Evolutionary conservation across 2,888 invertebrate genomes (phyloP), one percentile per base, ranked within the genome.

Genomic region (Stenolophus ochropezus): DNA sequence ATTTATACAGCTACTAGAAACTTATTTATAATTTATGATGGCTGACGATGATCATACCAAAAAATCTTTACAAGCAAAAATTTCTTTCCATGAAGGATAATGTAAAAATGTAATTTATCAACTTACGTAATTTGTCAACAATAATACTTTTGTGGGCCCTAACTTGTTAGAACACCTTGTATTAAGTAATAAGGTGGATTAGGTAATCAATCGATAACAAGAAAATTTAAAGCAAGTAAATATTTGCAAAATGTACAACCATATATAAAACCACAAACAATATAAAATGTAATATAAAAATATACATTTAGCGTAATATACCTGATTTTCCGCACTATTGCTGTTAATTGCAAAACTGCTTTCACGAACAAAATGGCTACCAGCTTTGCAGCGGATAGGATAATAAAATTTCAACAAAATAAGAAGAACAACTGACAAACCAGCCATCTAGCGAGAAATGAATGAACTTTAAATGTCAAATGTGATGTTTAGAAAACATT

Each of bases 281-380:
- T 73, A 20, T 73, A n/a, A 56, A 33, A 56, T 73, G 21, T 73
- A 69, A 42, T 42, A 21, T 53, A 73, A 73, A 51, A 80, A 47
- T 56, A 73, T 65, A 73, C 80, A 80, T 71, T 80, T 73, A 73
- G 18, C 42, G 20, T 75, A 81, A 56, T 81, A 75, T 75, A 75
- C 74, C 81, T 75, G 71, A 4, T 75, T 75, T 81, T 65, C 51
- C 65, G 42, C 61, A 75, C 47, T 81, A 58, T 75, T 81, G 49
- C 27, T 81, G 61, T 16, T 27, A 81, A 75, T 25, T 53, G 33
- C 51, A 6, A 21, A 49, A 58, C 61, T 61, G 61, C 33, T 69
- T 33, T 69, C 27, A 33, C 65, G 33, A 61, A 75, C 84, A 85
- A 85, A 83, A 85, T 85, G 85, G 85, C 85, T 81, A 84, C 84